A percentile compares a stretch with the other conserved stretches of the same genome.
These are phyloP conservation scores for Doryteuthis pealeii DNA, from an alignment of 1,140 invertebrate genomes.

Conservation along the genomic window DNA sequence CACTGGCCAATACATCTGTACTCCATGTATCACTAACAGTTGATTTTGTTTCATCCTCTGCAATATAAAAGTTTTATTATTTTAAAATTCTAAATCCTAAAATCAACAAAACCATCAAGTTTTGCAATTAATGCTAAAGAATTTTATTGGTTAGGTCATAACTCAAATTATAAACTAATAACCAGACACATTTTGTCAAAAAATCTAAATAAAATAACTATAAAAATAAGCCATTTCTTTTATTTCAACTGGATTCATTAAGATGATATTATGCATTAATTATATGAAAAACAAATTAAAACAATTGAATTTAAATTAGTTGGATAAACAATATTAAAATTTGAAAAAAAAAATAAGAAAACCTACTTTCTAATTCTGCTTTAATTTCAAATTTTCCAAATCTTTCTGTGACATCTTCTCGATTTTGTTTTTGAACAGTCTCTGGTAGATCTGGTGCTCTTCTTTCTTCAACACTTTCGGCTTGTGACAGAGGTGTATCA, in stretches of 20 bases:
- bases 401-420: slow-evolving; percentile 91
- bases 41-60: slow-evolving; percentile 86
- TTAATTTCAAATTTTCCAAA: slow-evolving; percentile 97
- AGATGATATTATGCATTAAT: too few relatives aligned
- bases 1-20: slow-evolving; percentile 91
- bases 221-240: too few relatives aligned
- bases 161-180: too few relatives aligned
- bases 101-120: neutral
- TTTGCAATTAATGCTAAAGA: neutral
- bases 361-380: slow-evolving; percentile 48
- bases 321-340: too few relatives aligned
- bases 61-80: slow-evolving; percentile 22
- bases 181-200: too few relatives aligned
- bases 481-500: slow-evolving; percentile 86
- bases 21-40: slow-evolving; percentile 97
- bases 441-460: slow-evolving; percentile 61
- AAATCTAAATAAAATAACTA: too few relatives aligned
- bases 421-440: slow-evolving; percentile 68
- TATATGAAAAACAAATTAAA: too few relatives aligned
- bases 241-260: too few relatives aligned
- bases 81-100: neutral
- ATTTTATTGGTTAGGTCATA: neutral
- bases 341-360: neutral
- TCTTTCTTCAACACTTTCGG: slow-evolving; percentile 45
- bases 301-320: too few relatives aligned